A percentile compares a stretch with the other conserved stretches of the same genome.
Conservation (phyloP, 2,797 vertebrate genomes). For the Loris lydekkerianus region DNA sequence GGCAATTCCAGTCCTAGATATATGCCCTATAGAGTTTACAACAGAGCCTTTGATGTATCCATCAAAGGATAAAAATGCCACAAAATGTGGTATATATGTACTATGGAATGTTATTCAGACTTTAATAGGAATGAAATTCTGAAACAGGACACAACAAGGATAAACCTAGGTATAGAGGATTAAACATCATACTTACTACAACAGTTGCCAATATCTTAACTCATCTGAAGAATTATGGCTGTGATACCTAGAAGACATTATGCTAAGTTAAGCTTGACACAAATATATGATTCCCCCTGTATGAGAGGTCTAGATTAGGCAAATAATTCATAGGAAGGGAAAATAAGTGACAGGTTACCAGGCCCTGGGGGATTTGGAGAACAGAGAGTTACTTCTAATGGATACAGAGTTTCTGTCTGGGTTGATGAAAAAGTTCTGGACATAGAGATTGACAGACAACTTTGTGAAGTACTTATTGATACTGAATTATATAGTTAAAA, state of each 20-base stretch:
- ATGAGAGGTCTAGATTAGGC: background rate
- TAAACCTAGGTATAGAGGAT: background rate
- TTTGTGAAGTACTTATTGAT: background rate
- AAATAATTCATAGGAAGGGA: background rate
- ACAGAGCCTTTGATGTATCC: background rate
- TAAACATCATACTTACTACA: too few species aligned
- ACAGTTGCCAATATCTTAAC: too few species aligned
- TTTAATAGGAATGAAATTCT: conserved; percentile 7
- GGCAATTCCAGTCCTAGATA: background rate
- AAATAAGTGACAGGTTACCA: background rate
- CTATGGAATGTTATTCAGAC: background rate
- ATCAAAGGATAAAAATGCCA: background rate
- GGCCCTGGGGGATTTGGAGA: background rate
- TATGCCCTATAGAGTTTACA: background rate
- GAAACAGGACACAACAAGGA: background rate
- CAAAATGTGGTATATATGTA: background rate
- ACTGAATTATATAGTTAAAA: background rate
- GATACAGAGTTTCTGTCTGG: background rate
- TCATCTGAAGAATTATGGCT: too few species aligned
- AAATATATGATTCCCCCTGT: background rate
- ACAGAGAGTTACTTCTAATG: background rate
- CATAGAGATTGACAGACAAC: background rate
- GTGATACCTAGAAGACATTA: background rate
- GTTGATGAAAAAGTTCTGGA: background rate
- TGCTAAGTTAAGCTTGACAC: background rate